Evolutionary conservation across 1,140 invertebrate species (phyloP).

Genomic region (Philotrypesis tridentata): DNA sequence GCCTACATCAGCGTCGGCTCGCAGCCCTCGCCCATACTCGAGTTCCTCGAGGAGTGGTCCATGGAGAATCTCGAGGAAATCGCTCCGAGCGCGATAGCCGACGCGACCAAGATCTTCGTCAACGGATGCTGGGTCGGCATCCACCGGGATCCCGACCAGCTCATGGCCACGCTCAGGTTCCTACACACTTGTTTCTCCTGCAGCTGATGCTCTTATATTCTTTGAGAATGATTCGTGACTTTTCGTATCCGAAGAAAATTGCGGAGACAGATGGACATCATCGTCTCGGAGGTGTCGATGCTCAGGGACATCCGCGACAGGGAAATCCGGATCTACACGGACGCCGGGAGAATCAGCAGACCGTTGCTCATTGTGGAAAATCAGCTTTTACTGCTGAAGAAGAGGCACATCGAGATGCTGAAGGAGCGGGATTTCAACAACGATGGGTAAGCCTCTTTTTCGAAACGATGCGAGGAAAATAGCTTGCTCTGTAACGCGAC

Average conservation of each 20-base stretch:
- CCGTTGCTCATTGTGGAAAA: conserved; percentile 59
- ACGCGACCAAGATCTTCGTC: conserved; percentile 60
- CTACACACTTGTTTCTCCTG: too few relatives aligned
- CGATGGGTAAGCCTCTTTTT: conserved; percentile 50
- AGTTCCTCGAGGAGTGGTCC: conserved; percentile 62
- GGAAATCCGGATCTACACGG: conserved; percentile 61
- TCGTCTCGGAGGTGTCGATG: conserved; percentile 61
- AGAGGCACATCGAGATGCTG: conserved; percentile 54
- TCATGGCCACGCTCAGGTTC: conserved; percentile 55
- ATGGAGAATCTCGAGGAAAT: conserved; percentile 63
- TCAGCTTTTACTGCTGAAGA: conserved; percentile 55
- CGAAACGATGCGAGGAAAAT: neutral
- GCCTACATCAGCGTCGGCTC: conserved; percentile 62
- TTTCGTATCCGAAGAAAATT: conserved; percentile 53
- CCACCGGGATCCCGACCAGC: conserved; percentile 59
- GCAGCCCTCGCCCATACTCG: conserved; percentile 58
- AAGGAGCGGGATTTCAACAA: conserved; percentile 53
- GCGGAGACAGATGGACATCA: conserved; percentile 60
- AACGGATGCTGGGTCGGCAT: conserved; percentile 63
- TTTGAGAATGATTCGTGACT: too few relatives aligned
- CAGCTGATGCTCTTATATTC: too few relatives aligned
- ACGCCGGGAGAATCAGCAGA: conserved; percentile 60
- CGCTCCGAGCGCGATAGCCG: conserved; percentile 53
- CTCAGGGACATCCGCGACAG: conserved; percentile 59
- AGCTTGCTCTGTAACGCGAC: neutral